Base-by-base conservation (phyloP, 1,140 invertebrate species). In the Cheumatopsyche charites region DNA sequence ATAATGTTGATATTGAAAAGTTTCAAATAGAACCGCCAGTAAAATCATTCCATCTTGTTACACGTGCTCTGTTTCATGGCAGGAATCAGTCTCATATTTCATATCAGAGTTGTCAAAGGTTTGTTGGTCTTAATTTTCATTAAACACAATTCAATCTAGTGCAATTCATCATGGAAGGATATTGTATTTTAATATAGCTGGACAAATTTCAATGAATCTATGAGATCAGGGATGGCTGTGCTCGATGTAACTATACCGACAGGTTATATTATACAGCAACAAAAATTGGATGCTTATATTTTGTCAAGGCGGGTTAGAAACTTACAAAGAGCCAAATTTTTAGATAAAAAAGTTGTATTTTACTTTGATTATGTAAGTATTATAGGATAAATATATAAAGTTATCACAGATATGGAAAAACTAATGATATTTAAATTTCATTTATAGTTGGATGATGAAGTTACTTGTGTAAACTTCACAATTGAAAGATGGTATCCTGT, bases 401-500 rank as follows among this genome's bases (percentile, higher is more conserved):
- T 6, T 42, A 42, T 42, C 5, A 42, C 12, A 5, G 12, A 42
- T 42, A 42, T 42, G 41, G 12, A 42, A 42, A 6, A 6, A 6
- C 5, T 42, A 42, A 6, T 42, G 5, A 5, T 42, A 42, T 12
- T 42, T 6, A 11, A 26, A 23, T 58, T 58, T 13, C 11, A 9
- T 76, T 81, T 79, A 69, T 80, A 94, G 92, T 81, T 96, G 78
- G 93, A 94, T 77, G 80, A 86, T 1, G 89, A 91, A 79, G 88
- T 90, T 69, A 96, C 92, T 0, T 98, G 97, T 80, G 90, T 98
- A 0, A 91, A 94, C 79, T 96, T 98, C 77, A 95, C 94, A 0
- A 89, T 97, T 21, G 94, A 97, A 83, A 86, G 97, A 73, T 98
- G 95, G 95, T 94, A 89, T 83, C 97, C 96, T 9, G 95, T 98